Evolutionary conservation across 2,113 vertebrate genomes (phyloP).

Genomic region (Crotalus tigris): DNA sequence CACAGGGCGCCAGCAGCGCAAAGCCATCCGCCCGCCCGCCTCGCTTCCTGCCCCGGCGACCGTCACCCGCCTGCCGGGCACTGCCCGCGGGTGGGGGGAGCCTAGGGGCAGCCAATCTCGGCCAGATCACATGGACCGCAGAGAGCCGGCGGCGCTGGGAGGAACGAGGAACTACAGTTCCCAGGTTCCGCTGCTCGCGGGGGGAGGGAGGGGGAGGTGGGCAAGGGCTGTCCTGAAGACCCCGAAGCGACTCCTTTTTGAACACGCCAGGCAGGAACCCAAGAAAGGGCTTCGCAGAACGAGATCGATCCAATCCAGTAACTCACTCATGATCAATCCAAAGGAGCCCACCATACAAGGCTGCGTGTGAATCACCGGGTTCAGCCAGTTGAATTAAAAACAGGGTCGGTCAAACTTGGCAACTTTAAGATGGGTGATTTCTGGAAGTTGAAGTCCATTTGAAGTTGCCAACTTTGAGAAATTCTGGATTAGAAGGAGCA

Average conservation of each 20-base stretch:
- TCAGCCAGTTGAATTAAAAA: too few relatives aligned
- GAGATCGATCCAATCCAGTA: not conserved
- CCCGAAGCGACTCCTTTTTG: not conserved
- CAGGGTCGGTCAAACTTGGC: too few relatives aligned
- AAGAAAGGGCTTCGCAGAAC: not conserved
- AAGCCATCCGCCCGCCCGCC: conserved; percentile 14
- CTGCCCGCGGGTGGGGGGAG: not conserved
- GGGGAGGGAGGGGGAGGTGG: not conserved
- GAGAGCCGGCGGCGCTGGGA: not conserved
- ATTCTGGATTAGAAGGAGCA: too few relatives aligned
- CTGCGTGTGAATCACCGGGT: too few relatives aligned
- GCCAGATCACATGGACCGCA: not conserved
- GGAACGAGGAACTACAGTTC: not conserved
- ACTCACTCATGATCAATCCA: too few relatives aligned
- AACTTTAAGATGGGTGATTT: too few relatives aligned
- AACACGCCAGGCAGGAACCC: not conserved
- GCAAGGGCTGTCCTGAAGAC: not conserved
- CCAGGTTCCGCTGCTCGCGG: not conserved
- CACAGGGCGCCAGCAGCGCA: not conserved
- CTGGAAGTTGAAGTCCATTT: too few relatives aligned
- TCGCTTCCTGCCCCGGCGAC: not conserved
- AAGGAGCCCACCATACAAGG: too few relatives aligned
- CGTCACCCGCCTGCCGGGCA: too few relatives aligned
- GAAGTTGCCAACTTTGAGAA: too few relatives aligned
- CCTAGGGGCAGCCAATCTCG: conserved; percentile 11